Evolutionary conservation across 2,888 invertebrate species (phyloP).

Genomic region (Himalopsyche anomala): DNA sequence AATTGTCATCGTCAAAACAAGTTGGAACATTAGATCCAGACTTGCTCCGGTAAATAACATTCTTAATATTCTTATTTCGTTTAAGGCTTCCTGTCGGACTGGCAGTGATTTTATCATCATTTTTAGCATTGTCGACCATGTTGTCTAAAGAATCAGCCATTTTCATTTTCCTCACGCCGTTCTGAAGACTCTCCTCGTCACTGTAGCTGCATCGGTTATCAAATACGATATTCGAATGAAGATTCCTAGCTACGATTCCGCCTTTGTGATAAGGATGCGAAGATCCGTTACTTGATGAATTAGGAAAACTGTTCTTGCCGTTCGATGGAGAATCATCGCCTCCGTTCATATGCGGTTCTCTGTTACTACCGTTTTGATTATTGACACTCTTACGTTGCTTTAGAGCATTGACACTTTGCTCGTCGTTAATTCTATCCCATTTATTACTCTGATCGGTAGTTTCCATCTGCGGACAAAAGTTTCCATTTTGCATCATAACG

Average conservation of each 20-base stretch:
- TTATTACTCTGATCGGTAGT: conserved; percentile 36
- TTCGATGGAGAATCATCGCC: conserved; percentile 36
- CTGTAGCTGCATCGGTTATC: conserved; percentile 61
- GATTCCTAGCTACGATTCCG: conserved; percentile 62
- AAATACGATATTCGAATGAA: conserved; percentile 64
- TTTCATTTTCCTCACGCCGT: conserved; percentile 58
- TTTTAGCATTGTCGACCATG: conserved; percentile 48
- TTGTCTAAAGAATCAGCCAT: conserved; percentile 50
- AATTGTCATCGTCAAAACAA: conserved; percentile 70
- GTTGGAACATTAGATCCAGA: conserved; percentile 65
- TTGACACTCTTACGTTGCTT: neutral
- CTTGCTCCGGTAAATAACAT: conserved; percentile 63
- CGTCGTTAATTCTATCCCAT: conserved; percentile 36
- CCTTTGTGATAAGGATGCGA: conserved; percentile 46
- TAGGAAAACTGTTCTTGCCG: neutral
- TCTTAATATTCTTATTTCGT: conserved; percentile 61
- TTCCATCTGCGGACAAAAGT: conserved; percentile 60
- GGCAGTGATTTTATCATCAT: conserved; percentile 30
- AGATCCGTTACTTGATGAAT: neutral
- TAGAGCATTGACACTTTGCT: neutral
- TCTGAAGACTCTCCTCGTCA: conserved; percentile 61
- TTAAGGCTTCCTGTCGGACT: conserved; percentile 62
- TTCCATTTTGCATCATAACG: conserved; percentile 62
- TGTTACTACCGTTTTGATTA: neutral
- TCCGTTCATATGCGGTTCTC: neutral